These are phyloP conservation scores for Syndactyla subalaris DNA, from an alignment of 2,797 vertebrate genomes.

Conservation along the genomic window DNA sequence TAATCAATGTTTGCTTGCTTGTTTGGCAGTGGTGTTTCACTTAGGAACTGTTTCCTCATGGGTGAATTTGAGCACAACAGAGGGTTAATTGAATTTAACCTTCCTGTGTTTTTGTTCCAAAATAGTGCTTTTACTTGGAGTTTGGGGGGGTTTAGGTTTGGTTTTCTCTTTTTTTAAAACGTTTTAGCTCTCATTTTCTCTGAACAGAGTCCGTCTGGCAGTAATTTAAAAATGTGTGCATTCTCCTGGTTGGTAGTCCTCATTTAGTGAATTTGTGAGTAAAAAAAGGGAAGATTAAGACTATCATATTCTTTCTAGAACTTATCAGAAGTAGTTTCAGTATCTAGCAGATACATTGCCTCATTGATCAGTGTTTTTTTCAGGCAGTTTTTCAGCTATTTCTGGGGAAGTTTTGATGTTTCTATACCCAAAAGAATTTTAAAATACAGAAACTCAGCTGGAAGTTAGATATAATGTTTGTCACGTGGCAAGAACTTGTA, in stretches of 20 bases:
- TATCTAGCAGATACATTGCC: neutral
- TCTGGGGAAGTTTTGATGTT: neutral
- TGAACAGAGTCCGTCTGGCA: neutral
- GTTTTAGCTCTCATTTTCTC: neutral
- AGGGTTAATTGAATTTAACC: constrained; percentile 9
- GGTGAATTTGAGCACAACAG: constrained; percentile 1
- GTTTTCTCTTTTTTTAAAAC: neutral
- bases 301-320: neutral
- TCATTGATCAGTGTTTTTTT: constrained; percentile 32
- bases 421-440: neutral
- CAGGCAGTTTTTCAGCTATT: constrained; percentile 11
- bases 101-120: neutral
- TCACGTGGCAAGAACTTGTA: neutral
- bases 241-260: neutral
- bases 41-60: neutral
- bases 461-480: neutral
- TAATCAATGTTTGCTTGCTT: neutral
- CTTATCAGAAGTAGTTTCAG: neutral
- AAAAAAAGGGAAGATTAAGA: neutral
- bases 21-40: neutral
- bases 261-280: neutral
- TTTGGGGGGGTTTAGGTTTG: neutral
- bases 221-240: neutral
- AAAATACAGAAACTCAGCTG: neutral
- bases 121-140: neutral